Evolutionary conservation across 2,113 vertebrate genomes (phyloP).

Genomic region (Stegostoma tigrinum): DNA sequence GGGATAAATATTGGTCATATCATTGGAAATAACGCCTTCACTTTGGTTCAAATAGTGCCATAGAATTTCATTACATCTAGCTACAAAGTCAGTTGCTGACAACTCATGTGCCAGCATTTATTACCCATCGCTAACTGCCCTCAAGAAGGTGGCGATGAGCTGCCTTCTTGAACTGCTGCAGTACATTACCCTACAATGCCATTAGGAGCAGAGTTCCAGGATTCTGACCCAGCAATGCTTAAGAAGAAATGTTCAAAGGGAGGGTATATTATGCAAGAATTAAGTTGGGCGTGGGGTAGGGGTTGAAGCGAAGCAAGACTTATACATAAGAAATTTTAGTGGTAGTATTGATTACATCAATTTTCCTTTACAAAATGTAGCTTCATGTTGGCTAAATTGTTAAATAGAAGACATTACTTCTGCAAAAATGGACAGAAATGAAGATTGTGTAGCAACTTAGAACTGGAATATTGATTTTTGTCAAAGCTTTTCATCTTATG

Average conservation of each 20-base stretch:
- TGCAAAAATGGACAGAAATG: not conserved
- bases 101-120: too few relatives aligned
- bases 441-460: not conserved
- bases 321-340: not conserved
- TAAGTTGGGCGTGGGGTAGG: not conserved
- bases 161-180: too few relatives aligned
- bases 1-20: not conserved
- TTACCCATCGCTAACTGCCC: too few relatives aligned
- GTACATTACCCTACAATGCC: too few relatives aligned
- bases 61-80: not conserved
- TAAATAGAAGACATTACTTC: not conserved
- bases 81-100: too few relatives aligned
- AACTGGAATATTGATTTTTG: too few relatives aligned
- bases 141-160: too few relatives aligned
- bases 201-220: too few relatives aligned
- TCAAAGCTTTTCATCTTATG: too few relatives aligned
- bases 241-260: not conserved
- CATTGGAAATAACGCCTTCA: not conserved
- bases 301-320: not conserved
- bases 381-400: not conserved
- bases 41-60: not conserved
- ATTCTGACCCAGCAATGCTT: not conserved
- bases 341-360: not conserved
- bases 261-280: not conserved
- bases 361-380: not conserved